Evolutionary conservation across 92 coral and sea anemone genomes (phyloP), one percentile per base, ranked within the genome.

Genomic region (Ricordea florida): DNA sequence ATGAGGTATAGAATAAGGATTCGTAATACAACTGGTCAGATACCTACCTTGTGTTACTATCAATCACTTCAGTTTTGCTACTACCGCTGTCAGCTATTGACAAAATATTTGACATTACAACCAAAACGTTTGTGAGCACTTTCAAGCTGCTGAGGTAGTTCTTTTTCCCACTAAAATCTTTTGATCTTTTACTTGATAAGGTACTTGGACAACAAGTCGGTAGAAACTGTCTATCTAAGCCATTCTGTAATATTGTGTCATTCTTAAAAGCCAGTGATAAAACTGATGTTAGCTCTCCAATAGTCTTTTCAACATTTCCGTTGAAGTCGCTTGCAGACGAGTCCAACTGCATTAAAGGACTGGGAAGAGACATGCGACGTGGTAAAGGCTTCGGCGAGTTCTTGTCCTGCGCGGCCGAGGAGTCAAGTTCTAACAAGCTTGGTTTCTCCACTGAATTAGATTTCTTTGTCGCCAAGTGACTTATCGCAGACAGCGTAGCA

Each of bases 131-230:
- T 8, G 80, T 68, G 2, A 87, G 83, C 28, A 87, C 90, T 25
- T 40, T 85, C 76, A 91, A 69, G 58, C 90, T 87, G 44, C 85
- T 57, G 23, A 73, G 44, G 43, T 91, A 91, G 25, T 58, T 74
- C 18, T 78, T 83, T 30, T 47, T 60, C 11, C 37, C 34, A 51
- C 34, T 28, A 56, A 58, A 64, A 23, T 14, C 21, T 13, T 78
- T 42, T 15, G 42, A 0, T 20, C 33, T 51, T 37, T 43, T 41
- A 1, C 64, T 78, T 13, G 56, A 2, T 27, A 20, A 53, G 6
- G n/a, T 45, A 28, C 35, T 26, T 28, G 33, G 30, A 43, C 32
- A 34, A 52, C 46, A 7, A 3, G 37, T 32, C 35, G 48, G 48
- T 30, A 27, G 11, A 10, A 86, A 86, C 14, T 84, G 42, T 59